Conservation (phyloP, 2,797 vertebrate species). For the Coilia nasus region DNA sequence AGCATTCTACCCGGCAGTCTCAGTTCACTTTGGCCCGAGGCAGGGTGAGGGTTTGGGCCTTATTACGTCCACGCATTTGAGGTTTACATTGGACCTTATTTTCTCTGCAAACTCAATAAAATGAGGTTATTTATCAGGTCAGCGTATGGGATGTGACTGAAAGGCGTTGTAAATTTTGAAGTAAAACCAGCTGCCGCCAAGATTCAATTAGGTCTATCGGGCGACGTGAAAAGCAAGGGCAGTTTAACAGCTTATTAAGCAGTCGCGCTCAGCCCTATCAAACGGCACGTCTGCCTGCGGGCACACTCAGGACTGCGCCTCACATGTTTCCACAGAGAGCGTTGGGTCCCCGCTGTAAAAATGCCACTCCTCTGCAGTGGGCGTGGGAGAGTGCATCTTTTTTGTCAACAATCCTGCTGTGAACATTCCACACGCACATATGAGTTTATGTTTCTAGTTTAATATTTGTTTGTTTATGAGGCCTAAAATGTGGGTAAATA, state of each 20-base stretch:
- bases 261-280: conserved; percentile 49
- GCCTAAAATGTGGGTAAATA: neutral
- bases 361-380: neutral
- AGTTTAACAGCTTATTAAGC: conserved; percentile 76
- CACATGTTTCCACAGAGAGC: conserved; percentile 18
- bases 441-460: neutral
- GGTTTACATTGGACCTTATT: conserved; percentile 73
- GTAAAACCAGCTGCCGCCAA: conserved; percentile 79
- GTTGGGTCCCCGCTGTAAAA: neutral
- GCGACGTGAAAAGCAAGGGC: conserved; percentile 75
- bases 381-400: neutral
- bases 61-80: conserved; percentile 55
- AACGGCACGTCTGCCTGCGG: conserved; percentile 33
- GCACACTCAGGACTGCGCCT: conserved; percentile 36
- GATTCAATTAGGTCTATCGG: conserved; percentile 74
- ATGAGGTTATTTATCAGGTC: conserved; percentile 78
- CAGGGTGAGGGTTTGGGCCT: conserved; percentile 54
- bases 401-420: neutral
- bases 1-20: conserved; percentile 25
- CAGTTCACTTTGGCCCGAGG: conserved; percentile 56
- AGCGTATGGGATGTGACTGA: conserved; percentile 75
- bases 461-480: conserved; percentile 1
- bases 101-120: conserved; percentile 82
- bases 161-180: conserved; percentile 76
- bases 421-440: neutral